Conservation (phyloP, 2,797 vertebrate genomes). For the Lagocephalus sceleratus region DNA sequence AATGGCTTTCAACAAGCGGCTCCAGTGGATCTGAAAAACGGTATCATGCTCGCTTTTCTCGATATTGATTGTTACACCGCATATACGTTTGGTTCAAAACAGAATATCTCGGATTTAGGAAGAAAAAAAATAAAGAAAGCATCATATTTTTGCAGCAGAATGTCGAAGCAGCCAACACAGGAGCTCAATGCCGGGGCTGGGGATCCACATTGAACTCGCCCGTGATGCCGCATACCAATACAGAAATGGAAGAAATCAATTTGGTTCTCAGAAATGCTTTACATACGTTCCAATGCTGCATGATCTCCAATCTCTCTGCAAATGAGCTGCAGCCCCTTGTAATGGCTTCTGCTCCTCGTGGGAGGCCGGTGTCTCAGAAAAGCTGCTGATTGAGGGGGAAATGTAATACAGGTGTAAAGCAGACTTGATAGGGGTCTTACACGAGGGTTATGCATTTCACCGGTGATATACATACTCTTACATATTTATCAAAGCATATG, state of each 20-base stretch:
- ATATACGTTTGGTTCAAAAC: constrained; percentile 16
- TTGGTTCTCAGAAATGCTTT: constrained; percentile 70
- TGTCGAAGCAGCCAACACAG: constrained; percentile 9
- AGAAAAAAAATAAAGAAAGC: constrained; percentile 39
- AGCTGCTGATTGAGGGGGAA: constrained; percentile 85
- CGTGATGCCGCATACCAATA: constrained; percentile 75
- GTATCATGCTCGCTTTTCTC: constrained; percentile 28
- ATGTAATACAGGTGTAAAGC: constrained; percentile 85
- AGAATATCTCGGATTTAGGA: constrained; percentile 8
- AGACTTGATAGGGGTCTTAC: constrained; percentile 83
- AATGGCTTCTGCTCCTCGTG: constrained; percentile 81
- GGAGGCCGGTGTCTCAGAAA: constrained; percentile 74
- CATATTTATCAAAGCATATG: constrained; percentile 79
- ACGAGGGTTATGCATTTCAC: constrained; percentile 84
- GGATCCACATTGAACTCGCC: constrained; percentile 76
- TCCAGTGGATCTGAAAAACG: constrained; percentile 29
- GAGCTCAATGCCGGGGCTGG: constrained; percentile 49
- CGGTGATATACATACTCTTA: constrained; percentile 82
- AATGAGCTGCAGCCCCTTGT: constrained; percentile 79
- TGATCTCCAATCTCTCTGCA: constrained; percentile 83
- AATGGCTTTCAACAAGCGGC: constrained; percentile 55
- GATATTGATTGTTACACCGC: constrained; percentile 21
- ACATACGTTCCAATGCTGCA: constrained; percentile 72
- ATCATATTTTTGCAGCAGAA: constrained; percentile 42
- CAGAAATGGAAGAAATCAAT: constrained; percentile 80